phyloP scores from a whole-genome alignment of 2,113 vertebrate species.

The Nesospiza acunhae region DNA sequence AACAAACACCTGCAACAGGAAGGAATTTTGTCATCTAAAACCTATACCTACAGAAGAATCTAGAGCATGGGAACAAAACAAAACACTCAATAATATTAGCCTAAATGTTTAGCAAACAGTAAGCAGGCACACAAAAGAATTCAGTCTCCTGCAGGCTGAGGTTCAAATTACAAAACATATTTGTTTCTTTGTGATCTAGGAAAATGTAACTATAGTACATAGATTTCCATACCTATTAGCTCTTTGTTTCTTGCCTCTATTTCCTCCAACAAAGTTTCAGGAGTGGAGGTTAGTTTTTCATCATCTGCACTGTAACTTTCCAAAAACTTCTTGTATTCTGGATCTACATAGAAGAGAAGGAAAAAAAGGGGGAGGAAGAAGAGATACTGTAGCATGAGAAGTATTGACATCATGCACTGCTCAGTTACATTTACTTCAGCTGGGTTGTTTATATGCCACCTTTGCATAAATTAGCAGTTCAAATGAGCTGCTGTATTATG shows the following conservation, averaged over 20 bases:
- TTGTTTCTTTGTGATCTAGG: not conserved
- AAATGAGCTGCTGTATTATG: not conserved
- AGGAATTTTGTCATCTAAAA: not conserved
- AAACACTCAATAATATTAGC: not conserved
- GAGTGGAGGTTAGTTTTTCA: conserved; percentile 92
- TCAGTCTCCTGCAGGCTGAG: not conserved
- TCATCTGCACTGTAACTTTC: conserved; percentile 93
- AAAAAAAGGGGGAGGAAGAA: accelerated
- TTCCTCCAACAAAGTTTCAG: conserved; percentile 95
- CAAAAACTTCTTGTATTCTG: conserved; percentile 95
- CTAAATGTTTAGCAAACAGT: not conserved
- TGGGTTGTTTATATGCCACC: not conserved
- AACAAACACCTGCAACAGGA: not conserved
- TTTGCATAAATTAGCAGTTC: not conserved
- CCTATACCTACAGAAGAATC: not conserved
- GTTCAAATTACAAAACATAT: not conserved
- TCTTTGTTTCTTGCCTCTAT: conserved; percentile 97
- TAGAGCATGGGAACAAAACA: not conserved
- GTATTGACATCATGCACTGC: not conserved
- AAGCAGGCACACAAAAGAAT: not conserved
- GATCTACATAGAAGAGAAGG: conserved; percentile 72
- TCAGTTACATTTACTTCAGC: not conserved
- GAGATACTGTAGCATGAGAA: not conserved
- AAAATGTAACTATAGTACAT: not conserved
- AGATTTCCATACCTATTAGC: conserved; percentile 84